Conservation (phyloP, 2,113 vertebrate species). For the Peromyscus leucopus region DNA sequence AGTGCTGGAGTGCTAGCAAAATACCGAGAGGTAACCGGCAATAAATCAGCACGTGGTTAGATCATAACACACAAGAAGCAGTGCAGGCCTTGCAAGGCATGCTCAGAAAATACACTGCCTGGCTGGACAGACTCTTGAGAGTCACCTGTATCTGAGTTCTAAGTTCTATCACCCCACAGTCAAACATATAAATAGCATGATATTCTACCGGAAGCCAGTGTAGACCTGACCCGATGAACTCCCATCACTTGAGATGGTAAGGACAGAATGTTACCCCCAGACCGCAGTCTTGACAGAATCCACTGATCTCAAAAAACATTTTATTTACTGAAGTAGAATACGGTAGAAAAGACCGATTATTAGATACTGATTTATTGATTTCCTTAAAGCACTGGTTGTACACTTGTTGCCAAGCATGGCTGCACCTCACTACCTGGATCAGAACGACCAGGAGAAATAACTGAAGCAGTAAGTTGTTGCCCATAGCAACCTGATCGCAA, state of each 20-base stretch:
- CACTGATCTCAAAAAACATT: not conserved
- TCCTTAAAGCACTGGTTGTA: not conserved
- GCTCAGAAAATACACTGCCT: not conserved
- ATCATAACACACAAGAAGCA: not conserved
- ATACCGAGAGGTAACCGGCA: not conserved
- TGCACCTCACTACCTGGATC: not conserved
- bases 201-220: not conserved
- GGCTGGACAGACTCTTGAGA: not conserved
- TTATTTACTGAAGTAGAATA: not conserved
- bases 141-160: not conserved
- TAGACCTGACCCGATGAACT: not conserved
- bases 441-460: not conserved
- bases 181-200: not conserved
- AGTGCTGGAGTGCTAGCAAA: not conserved
- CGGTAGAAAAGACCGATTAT: not conserved
- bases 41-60: slow-evolving; percentile 1
- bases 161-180: not conserved
- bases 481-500: not conserved
- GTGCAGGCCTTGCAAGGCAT: not conserved
- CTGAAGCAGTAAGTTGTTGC: not conserved
- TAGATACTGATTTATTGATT: not conserved
- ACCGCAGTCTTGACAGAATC: not conserved
- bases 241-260: not conserved
- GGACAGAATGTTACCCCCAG: not conserved
- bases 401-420: not conserved